Percentiles rank a stretch among this genome's conserved stretches.
These are phyloP conservation scores for Drosophila neotestacea DNA, from an alignment of 2,888 invertebrate genomes.

Conservation along the genomic window DNA sequence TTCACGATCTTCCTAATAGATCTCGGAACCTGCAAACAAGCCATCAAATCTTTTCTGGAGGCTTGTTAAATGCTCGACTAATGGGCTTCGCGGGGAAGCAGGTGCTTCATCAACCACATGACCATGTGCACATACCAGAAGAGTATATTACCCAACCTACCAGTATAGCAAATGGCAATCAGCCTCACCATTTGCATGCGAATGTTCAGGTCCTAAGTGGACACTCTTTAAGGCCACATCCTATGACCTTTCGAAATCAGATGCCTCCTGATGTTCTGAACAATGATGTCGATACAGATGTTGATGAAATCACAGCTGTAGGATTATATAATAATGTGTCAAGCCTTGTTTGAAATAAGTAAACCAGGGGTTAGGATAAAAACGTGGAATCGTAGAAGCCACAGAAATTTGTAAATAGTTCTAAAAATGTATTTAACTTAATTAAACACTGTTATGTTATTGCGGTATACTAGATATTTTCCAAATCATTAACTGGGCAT, in stretches of 20 bases:
- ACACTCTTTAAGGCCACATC: conserved; percentile 13
- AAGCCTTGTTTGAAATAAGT: conserved; percentile 55
- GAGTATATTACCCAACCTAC: conserved; percentile 26
- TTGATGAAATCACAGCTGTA: conserved; percentile 58
- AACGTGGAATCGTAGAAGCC: conserved; percentile 35
- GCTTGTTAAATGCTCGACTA: conserved; percentile 27
- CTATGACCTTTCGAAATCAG: conserved; percentile 28
- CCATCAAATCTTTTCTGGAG: conserved; percentile 34
- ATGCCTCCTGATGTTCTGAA: conserved; percentile 23
- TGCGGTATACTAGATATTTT: conserved; percentile 29
- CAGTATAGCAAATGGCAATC: conserved; percentile 25
- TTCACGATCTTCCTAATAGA: conserved; percentile 87
- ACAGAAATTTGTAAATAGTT: conserved; percentile 58
- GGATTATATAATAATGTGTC: conserved; percentile 72
- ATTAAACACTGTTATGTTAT: conserved; percentile 42
- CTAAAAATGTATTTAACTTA: conserved; percentile 61
- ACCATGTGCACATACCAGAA: conserved; percentile 12
- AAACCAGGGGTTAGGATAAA: conserved; percentile 29
- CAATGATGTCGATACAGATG: conserved; percentile 43
- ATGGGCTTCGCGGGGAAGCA: conserved; percentile 31
- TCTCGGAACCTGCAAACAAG: conserved; percentile 34
- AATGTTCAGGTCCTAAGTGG: conserved; percentile 19
- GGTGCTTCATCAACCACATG: conserved; percentile 13
- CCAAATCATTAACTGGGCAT: conserved; percentile 28
- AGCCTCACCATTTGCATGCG: conserved; percentile 26